Evolutionary conservation across 2,888 invertebrate species (phyloP), one percentile per base, ranked within the genome.

Genomic region (Bruchidius siliquastri): DNA sequence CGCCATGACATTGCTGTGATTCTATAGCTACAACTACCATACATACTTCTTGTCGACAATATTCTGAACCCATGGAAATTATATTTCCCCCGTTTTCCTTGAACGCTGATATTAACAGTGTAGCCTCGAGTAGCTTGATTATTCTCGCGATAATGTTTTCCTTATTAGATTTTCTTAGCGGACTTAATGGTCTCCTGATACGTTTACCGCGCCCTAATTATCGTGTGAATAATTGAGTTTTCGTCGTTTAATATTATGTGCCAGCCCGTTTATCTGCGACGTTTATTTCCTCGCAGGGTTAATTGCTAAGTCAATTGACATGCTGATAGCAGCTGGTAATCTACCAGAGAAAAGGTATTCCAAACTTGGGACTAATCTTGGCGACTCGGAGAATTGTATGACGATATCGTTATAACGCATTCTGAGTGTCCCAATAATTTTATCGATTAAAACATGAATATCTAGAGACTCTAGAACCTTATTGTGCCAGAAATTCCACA

Each of bases 91-190:
- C 49, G 49, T 49, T 18, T 49, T 18, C 3, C 6, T 13, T 13
- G 13, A 8, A 13, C 49, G 49, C 22, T 22, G 68, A 68, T 68
- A 68, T 68, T 76, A 78, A 79, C 76, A 76, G 75, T 75, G 74
- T 75, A 78, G 76, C 78, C 74, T 77, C 70, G 74, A 78, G 75
- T 78, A 76, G 77, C 77, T 78, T 79, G 81, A 81, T 82, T 81
- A 81, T 81, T 77, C 76, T 72, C 78, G 73, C 76, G 80, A 82
- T 82, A 81, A 81, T 82, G 82, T 82, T 82, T 81, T 82, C 82
- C 82, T 83, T 83, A 83, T 83, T 83, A 83, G 82, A 82, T 82
- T 82, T 81, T 82, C 80, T 81, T 81, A 80, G 82, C 80, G 78
- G 76, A 79, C 80, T 81, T 82, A 83, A 82, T 81, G 82, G 81